Percentiles rank a stretch among this genome's conserved stretches.
These are phyloP conservation scores for Rhynchopsitta pachyrhyncha DNA, from an alignment of 2,113 vertebrate species.

Conservation along the genomic window DNA sequence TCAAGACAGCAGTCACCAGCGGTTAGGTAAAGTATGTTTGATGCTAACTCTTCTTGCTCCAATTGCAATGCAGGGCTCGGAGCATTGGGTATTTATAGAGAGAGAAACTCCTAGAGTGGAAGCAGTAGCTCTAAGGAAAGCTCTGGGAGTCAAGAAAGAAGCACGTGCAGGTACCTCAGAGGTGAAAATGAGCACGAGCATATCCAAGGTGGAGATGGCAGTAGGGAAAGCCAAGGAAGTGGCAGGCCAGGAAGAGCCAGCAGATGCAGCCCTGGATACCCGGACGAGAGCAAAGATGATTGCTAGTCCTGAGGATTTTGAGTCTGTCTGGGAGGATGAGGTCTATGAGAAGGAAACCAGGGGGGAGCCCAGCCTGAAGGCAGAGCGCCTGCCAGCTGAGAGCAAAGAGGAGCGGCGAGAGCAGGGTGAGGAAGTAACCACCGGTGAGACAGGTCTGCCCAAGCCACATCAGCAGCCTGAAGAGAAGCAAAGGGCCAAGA, in stretches of 20 bases:
- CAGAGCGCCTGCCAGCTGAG: not conserved
- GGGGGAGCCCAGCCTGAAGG: not conserved
- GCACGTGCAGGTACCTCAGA: conserved; percentile 36
- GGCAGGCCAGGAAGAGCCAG: conserved; percentile 66
- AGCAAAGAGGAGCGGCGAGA: not conserved
- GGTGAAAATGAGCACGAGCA: conserved; percentile 37
- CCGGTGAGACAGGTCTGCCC: not conserved
- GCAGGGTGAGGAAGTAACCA: not conserved
- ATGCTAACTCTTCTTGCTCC: conserved; percentile 94
- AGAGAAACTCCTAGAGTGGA: conserved; percentile 87
- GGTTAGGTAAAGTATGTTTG: conserved; percentile 45
- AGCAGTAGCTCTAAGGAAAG: conserved; percentile 75
- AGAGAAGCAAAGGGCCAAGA: not conserved
- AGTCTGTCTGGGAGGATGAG: conserved; percentile 71
- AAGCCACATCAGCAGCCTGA: conserved; percentile 22
- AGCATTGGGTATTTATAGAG: conserved; percentile 99
- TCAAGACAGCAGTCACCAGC: not conserved
- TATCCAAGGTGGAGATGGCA: conserved; percentile 51
- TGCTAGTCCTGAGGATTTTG: conserved; percentile 76
- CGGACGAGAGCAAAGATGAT: conserved; percentile 68
- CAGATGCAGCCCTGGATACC: conserved; percentile 19
- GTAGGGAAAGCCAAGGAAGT: conserved; percentile 69
- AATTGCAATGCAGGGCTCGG: conserved; percentile 96
- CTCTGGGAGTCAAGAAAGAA: conserved; percentile 70
- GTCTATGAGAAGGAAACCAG: conserved; percentile 22